Conservation (phyloP, 2,888 invertebrate species). For the Apoda limacodes region DNA sequence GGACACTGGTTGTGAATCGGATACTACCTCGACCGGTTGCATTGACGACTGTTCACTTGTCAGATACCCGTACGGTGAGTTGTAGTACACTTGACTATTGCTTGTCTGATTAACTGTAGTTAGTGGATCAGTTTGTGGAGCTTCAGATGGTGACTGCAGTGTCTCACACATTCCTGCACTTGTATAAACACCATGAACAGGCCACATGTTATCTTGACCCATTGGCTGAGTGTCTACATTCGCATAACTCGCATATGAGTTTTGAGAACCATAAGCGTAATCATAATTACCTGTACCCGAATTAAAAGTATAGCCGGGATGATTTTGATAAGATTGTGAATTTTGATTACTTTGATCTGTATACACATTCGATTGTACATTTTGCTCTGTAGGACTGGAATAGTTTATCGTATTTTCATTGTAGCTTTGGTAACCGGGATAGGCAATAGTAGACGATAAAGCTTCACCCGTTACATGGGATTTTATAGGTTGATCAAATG, state of each 20-base stretch:
- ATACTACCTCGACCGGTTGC: slow-evolving; percentile 34
- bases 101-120: slow-evolving; percentile 22
- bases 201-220: slow-evolving; percentile 35
- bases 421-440: slow-evolving; percentile 23
- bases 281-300: slow-evolving; percentile 66
- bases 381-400: slow-evolving; percentile 25
- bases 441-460: slow-evolving; percentile 22
- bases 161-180: slow-evolving; percentile 57
- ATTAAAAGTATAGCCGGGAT: slow-evolving; percentile 74
- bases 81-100: slow-evolving; percentile 50
- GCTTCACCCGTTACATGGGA: slow-evolving; percentile 58
- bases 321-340: slow-evolving; percentile 53
- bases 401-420: slow-evolving; percentile 19
- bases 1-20: slow-evolving; percentile 27
- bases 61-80: slow-evolving; percentile 60
- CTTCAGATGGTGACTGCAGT: slow-evolving; percentile 57
- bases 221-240: slow-evolving; percentile 30
- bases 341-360: slow-evolving; percentile 27
- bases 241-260: slow-evolving; percentile 32
- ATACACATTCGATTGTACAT: slow-evolving; percentile 26
- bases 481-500: slow-evolving; percentile 51
- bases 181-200: slow-evolving; percentile 49
- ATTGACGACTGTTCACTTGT: slow-evolving; percentile 35
- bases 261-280: slow-evolving; percentile 74
- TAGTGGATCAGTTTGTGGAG: slow-evolving; percentile 27